Base-by-base conservation (phyloP, 2,888 invertebrate genomes). In the Eilema depressum region DNA sequence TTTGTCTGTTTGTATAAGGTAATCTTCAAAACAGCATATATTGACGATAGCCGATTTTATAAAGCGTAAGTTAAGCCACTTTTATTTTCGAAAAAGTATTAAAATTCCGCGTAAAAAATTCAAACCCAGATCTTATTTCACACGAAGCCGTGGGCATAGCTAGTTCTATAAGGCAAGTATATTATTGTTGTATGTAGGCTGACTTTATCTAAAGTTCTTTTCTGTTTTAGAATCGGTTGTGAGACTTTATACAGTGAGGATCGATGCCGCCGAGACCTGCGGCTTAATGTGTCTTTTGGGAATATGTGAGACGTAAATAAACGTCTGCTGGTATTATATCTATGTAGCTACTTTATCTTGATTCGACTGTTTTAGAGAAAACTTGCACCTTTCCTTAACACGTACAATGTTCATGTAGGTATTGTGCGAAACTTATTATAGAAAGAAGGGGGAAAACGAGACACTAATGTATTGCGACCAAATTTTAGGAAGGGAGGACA, bases 191-290 rank as follows among this genome's bases (percentile, higher is more conserved):
- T 73, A 66, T 70, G 63, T 73, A 66, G 65, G 67, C 65, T 62
- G 61, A 65, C 71, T 81, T 73, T 66, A 79, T 77, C 62, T 69
- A 37, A 41, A 73, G 74, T 71, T 63, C 70, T 70, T 77, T 63
- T 69, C 67, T 70, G 60, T 68, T 60, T 70, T 59, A 68, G 67
- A 69, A 25, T 67, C 78, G 70, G 70, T 63, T 41, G 61, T 81
- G 64, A 73, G 57, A 67, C 70, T 78, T 80, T 70, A 79, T 79
- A 70, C 66, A 30, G 63, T 74, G 69, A 69, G 69, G 71, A 69
- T 60, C 30, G 59, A 63, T 67, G 59, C 28, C 61, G 63, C 26
- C 65, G 69, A 64, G 70, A 70, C 53, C 61, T 78, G 64, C 59
- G 63, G 71, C 61, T 76, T 73, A 78, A 78, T 74, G 64, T 70